Percentiles rank a stretch among this genome's conserved stretches.
Evolutionary conservation across 1,140 invertebrate genomes (phyloP).

Genomic region (Stenopsyche tienmushanensis): DNA sequence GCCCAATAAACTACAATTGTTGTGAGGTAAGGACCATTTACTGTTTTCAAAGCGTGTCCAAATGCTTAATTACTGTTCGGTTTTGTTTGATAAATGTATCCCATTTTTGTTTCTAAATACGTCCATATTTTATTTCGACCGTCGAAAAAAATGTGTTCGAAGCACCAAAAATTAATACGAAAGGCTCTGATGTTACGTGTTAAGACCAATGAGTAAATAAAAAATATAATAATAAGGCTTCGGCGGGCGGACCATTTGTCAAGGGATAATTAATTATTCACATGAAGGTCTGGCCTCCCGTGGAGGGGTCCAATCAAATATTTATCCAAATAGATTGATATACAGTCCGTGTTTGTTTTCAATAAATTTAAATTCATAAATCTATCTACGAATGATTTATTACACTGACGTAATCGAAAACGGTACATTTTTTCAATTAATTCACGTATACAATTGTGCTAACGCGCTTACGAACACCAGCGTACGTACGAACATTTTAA

Average conservation of each 20-base stretch:
- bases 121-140: too few species aligned
- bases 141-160: too few species aligned
- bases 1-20: constrained; percentile 17
- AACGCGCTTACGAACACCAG: background rate
- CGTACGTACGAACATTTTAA: too few species aligned
- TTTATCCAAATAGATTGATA: constrained; percentile 41
- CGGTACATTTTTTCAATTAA: constrained; percentile 24
- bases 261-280: constrained; percentile 36
- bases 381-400: constrained; percentile 38
- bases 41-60: constrained; percentile 7
- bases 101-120: too few species aligned
- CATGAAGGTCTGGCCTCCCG: constrained; percentile 21
- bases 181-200: too few species aligned
- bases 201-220: too few species aligned
- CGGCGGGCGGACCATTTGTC: constrained; percentile 37
- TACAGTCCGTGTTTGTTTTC: constrained; percentile 38
- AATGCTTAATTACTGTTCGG: constrained; percentile 11
- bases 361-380: constrained; percentile 39
- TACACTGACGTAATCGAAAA: constrained; percentile 38
- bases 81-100: constrained; percentile 14
- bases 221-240: too few species aligned
- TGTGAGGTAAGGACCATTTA: constrained; percentile 3
- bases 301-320: constrained; percentile 36
- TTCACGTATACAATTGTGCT: background rate
- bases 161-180: too few species aligned